Percentiles rank a stretch among this genome's conserved stretches.
These are phyloP conservation scores for Paracentrotus lividus DNA, from an alignment of 53 echinoderm and acorn worm species.

Conservation along the genomic window DNA sequence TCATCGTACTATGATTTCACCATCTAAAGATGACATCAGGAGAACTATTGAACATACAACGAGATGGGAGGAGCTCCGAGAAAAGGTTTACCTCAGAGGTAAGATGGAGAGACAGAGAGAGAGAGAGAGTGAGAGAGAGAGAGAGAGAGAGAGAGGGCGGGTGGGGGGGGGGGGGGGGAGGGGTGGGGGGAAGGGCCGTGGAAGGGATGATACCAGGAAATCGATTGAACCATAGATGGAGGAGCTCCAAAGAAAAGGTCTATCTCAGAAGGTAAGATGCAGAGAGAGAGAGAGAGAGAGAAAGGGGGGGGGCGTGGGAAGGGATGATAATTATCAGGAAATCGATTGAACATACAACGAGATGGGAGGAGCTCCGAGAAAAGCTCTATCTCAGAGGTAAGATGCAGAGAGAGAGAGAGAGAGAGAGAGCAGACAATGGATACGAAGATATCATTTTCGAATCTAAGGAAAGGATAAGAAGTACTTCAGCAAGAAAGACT, in stretches of 20 bases:
- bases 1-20: background rate
- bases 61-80: slow-evolving; percentile 48
- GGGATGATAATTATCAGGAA: background rate
- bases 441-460: too few species aligned
- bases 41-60: slow-evolving; percentile 53
- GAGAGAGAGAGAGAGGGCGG: background rate
- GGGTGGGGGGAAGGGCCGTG: too few species aligned
- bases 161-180: too few species aligned
- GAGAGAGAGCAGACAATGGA: background rate
- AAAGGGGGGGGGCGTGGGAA: background rate
- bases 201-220: too few species aligned
- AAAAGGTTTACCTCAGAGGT: slow-evolving; percentile 48
- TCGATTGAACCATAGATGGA: background rate
- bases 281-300: background rate
- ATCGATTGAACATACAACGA: background rate
- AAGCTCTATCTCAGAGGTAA: background rate
- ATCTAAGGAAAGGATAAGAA: background rate
- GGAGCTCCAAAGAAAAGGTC: background rate
- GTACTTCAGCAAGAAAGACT: background rate
- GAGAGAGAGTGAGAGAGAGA: background rate
- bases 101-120: background rate
- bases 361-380: background rate
- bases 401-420: background rate
- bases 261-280: background rate
- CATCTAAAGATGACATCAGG: slow-evolving; percentile 24